Percentiles rank a stretch among this genome's conserved stretches.
phyloP scores from a whole-genome alignment of 1,140 invertebrate genomes.

The Apolygus lucorum region DNA sequence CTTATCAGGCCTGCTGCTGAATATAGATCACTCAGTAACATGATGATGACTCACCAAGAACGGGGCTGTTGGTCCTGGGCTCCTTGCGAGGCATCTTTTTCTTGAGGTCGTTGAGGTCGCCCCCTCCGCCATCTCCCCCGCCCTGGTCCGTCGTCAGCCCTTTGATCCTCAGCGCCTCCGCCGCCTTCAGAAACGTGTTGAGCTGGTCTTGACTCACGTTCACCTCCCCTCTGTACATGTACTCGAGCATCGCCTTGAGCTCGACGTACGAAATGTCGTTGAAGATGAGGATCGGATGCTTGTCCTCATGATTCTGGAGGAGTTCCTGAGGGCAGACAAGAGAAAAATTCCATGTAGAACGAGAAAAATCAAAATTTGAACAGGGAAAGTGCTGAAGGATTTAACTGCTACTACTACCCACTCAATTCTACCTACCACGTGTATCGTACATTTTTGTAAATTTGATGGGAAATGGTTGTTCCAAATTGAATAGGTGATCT shows the following conservation, averaged over 20 bases:
- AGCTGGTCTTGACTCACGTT: constrained; percentile 88
- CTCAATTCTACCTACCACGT: no score
- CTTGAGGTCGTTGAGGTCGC: constrained; percentile 23
- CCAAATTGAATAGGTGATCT: no score
- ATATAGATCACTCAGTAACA: no score
- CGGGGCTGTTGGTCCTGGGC: constrained; percentile 6
- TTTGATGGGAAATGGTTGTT: no score
- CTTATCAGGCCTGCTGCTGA: no score
- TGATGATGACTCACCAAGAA: constrained; percentile 12
- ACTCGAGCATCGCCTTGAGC: constrained; percentile 84
- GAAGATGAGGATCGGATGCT: constrained; percentile 82
- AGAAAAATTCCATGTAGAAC: no score
- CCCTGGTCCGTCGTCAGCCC: constrained; percentile 69
- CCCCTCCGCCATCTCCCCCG: constrained; percentile 28
- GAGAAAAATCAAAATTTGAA: no score
- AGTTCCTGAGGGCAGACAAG: constrained; percentile 56
- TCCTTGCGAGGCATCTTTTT: constrained; percentile 9
- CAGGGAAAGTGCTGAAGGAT: no score
- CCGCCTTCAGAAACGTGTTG: constrained; percentile 78
- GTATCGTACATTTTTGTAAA: no score
- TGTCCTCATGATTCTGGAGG: constrained; percentile 75
- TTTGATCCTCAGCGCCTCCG: constrained; percentile 84
- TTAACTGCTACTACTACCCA: no score
- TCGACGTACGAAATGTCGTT: constrained; percentile 87
- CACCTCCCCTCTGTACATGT: constrained; percentile 92